Evolutionary conservation across 2,113 vertebrate genomes (phyloP).

Genomic region (Brachypteracias leptosomus): DNA sequence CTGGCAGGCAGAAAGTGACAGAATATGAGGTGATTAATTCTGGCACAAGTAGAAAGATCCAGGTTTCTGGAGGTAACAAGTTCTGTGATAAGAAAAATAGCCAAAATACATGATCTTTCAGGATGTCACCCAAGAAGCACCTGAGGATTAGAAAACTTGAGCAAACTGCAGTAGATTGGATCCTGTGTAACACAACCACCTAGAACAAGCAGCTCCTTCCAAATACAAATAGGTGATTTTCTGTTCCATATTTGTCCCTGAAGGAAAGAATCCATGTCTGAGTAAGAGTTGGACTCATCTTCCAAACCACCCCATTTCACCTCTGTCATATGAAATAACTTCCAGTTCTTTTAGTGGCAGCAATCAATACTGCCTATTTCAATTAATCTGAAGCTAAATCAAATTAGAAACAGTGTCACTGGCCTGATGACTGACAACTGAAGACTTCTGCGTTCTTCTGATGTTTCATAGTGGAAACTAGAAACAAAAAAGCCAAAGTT

Average conservation of each 20-base stretch:
- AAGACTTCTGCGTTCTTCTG: background rate
- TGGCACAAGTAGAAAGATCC: background rate
- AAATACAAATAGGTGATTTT: background rate
- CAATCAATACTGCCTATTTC: background rate
- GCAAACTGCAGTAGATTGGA: background rate
- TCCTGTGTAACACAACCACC: background rate
- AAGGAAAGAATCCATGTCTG: too few relatives aligned
- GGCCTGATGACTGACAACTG: background rate
- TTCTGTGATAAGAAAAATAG: background rate
- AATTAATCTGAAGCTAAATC: slow-evolving; percentile 11
- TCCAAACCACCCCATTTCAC: background rate
- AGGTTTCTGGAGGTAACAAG: background rate
- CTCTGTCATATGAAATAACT: background rate
- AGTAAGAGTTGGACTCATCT: background rate
- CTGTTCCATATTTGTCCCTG: too few relatives aligned
- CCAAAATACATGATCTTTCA: background rate
- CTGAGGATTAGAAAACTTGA: background rate
- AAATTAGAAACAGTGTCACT: background rate
- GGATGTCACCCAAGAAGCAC: background rate
- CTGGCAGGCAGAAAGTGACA: background rate
- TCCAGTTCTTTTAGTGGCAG: background rate
- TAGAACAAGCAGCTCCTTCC: background rate
- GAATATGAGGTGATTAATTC: background rate
- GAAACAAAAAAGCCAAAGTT: background rate
- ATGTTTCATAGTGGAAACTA: background rate